Evolutionary conservation across 2,113 vertebrate species (phyloP), one percentile per base, ranked within the genome.

Genomic region (Syngnathus typhle): DNA sequence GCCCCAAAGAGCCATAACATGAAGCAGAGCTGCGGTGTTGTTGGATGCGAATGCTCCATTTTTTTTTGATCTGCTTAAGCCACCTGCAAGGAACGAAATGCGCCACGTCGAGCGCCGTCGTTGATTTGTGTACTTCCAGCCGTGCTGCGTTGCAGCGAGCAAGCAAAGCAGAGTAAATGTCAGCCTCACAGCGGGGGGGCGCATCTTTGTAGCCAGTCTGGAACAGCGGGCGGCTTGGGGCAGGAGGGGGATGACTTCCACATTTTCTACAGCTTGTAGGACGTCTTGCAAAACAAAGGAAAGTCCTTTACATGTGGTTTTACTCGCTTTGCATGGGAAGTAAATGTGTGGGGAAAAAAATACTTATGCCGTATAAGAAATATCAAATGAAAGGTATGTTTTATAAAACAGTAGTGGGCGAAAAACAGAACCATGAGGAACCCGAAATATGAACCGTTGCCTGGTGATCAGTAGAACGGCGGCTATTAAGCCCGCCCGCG

Each of bases 391-490:
- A 32, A 32, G 23, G 23, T 23, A 51, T 52, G 8, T 19, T 52
- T 10, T n/a, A 6, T n/a, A n/a, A 52, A 52, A n/a, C 8, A 52
- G 6, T n/a, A 52, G n/a, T 52, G 51, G 51, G 51, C 51, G 7
- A 21, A 52, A 52, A n/a, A 52, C 6, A 52, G 51, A 52, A 8
- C 49, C n/a, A 21, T 21, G 49, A 21, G n/a, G 49, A 52, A 52
- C n/a, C 9, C 51, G 46, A 19, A 49, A 19, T 49, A 49, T 19
- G 15, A 19, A 49, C 18, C 16, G 46, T 49, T 49, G 46, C 16
- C 15, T 49, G 27, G 27, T 32, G 27, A 32, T 32, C 27, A 32
- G 49, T 75, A 74, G 77, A 82, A 85, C 7, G 60, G 60, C 11
- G 18, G 18, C 32, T 59, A 27, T 82, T 66, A 52, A 39, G n/a